phyloP scores from a whole-genome alignment of 92 coral and sea anemone species.

The Pocillopora meandrina region DNA sequence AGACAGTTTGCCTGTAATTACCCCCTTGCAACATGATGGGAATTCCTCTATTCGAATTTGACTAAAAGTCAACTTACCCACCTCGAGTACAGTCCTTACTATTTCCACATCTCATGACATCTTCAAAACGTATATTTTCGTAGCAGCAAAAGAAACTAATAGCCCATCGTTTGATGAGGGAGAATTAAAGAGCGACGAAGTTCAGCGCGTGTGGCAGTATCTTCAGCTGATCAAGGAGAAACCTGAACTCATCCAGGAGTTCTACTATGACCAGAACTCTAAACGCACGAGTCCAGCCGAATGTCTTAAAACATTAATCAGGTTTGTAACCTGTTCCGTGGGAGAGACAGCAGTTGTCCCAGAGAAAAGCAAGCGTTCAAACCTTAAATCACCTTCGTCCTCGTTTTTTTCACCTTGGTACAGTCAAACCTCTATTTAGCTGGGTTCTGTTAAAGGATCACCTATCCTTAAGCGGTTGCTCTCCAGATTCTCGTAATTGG shows the following conservation, averaged over 20 bases:
- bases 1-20: no score
- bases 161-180: constrained; percentile 62
- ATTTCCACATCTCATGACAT: no score
- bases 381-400: not conserved
- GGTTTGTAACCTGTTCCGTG: constrained; percentile 1
- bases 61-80: no score
- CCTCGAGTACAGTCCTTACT: no score
- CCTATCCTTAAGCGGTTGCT: no score
- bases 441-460: no score
- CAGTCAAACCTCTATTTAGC: no score
- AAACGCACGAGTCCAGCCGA: not conserved
- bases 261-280: not conserved
- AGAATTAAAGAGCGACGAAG: constrained; percentile 68
- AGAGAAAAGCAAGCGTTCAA: not conserved
- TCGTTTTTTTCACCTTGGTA: not conserved
- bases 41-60: no score
- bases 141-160: not conserved
- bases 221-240: constrained; percentile 54
- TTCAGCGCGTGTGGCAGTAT: constrained; percentile 87
- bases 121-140: not conserved
- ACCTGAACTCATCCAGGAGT: constrained; percentile 9
- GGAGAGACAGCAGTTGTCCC: no score
- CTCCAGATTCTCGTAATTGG: no score
- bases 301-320: constrained; percentile 23
- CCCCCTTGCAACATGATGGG: no score